Evolutionary conservation across 2,888 invertebrate species (phyloP), one percentile per base, ranked within the genome.

Genomic region (Drosophila acutilabella): DNA sequence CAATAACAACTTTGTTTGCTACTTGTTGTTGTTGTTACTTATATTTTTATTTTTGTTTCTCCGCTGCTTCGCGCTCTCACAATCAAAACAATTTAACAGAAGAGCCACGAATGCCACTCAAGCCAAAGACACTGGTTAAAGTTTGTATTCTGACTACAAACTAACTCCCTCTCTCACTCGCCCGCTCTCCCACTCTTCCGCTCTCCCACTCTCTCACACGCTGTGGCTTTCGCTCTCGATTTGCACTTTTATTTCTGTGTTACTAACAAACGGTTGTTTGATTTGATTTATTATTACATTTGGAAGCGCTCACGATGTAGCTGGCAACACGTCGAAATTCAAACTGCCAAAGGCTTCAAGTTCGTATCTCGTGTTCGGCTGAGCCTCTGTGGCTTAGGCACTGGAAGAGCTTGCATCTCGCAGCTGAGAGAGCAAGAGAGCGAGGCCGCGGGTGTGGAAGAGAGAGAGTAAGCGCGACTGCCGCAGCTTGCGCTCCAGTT

Each of bases 281-380:
- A 41, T 20, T 58, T 68, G 45, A 51, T 59, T 56, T 23, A n/a
- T 54, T 67, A 61, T 78, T 78, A 71, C 71, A 64, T 80, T 62
- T 64, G 62, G 70, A 62, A 73, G 80, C 73, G 78, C 72, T 70
- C 74, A 74, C 80, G 88, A 74, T 90, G 90, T 80, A 70, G 60
- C 78, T 84, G 76, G 81, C 79, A 80, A 80, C 85, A 80, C 89
- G 84, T 78, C 82, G 73, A 84, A 86, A 81, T 78, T 72, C 57
- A 80, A 84, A 90, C 90, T 90, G 86, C 72, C 74, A 78, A 70
- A 62, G 69, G 42, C 48, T 56, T 40, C 40, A 62, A 38, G 47
- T 62, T 30, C 30, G 30, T 30, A 8, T 30, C 8, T 30, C 7
- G 30, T 30, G 30, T 8, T 30, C 30, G 30, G 33, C 66, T 30